A percentile compares a stretch with the other conserved stretches of the same genome.
Evolutionary conservation across 2,888 invertebrate genomes (phyloP).

Genomic region (Xestoiulus laeticollis): DNA sequence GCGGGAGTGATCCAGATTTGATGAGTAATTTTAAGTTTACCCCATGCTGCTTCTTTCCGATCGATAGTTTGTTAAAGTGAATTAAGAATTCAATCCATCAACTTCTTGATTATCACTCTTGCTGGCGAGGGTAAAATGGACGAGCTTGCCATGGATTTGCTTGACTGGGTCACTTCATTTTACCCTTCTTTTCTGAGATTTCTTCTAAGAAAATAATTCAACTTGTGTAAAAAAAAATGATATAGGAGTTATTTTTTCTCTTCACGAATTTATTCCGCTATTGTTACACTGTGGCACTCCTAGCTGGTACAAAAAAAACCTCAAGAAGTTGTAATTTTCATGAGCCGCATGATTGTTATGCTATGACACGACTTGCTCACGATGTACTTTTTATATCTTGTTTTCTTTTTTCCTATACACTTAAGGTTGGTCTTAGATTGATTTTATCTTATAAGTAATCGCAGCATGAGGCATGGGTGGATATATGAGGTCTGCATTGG

Average conservation of each 20-base stretch:
- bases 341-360: conserved; percentile 27
- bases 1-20: conserved; percentile 15
- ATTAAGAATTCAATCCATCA: conserved; percentile 40
- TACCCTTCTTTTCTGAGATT: not conserved
- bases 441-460: conserved; percentile 20
- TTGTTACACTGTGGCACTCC: not conserved
- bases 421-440: conserved; percentile 21
- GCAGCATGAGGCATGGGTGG: conserved; percentile 9
- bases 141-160: not conserved
- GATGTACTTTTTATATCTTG: conserved; percentile 28
- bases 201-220: not conserved
- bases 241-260: not conserved
- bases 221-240: not conserved
- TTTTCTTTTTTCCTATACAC: conserved; percentile 23
- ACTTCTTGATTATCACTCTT: conserved; percentile 38
- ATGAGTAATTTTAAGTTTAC: conserved; percentile 37
- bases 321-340: conserved; percentile 7
- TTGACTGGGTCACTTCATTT: conserved; percentile 4
- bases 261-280: not conserved
- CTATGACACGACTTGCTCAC: conserved; percentile 21
- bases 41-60: conserved; percentile 6
- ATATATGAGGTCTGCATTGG: not conserved
- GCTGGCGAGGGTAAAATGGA: not conserved
- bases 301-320: not conserved
- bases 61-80: conserved; percentile 27